Conservation (phyloP, 2,113 vertebrate genomes). For the Ophthalmolycus amberensis region DNA sequence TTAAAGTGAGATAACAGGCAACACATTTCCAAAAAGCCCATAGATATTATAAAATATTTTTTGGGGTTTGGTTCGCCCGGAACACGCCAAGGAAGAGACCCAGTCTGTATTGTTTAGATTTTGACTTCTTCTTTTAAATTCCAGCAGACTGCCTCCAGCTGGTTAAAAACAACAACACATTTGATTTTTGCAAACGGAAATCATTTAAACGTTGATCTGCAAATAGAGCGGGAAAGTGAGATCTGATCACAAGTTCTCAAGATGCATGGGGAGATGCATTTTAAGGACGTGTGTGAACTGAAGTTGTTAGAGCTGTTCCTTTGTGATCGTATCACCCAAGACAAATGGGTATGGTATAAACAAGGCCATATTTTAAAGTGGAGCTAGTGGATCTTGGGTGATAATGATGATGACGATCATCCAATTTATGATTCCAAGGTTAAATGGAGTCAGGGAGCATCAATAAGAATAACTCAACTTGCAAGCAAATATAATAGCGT, state of each 20-base stretch:
- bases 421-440: background rate
- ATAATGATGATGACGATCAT: background rate
- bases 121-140: background rate
- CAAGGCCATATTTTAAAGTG: background rate
- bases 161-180: background rate
- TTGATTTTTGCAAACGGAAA: background rate
- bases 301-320: background rate
- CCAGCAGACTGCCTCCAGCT: background rate
- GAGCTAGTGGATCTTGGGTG: background rate
- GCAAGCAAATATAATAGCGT: background rate
- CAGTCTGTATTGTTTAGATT: background rate
- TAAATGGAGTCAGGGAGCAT: background rate
- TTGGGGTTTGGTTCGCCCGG: no score
- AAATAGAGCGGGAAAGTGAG: background rate
- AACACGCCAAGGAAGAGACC: background rate
- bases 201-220: background rate
- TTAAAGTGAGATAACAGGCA: background rate
- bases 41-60: background rate
- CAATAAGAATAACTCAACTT: background rate
- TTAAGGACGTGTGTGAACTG: background rate
- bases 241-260: background rate
- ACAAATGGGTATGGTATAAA: background rate
- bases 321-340: background rate
- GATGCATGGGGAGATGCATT: background rate
- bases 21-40: background rate